Conservation (phyloP, 1,140 invertebrate species). For the Caenorhabditis inopinata region DNA sequence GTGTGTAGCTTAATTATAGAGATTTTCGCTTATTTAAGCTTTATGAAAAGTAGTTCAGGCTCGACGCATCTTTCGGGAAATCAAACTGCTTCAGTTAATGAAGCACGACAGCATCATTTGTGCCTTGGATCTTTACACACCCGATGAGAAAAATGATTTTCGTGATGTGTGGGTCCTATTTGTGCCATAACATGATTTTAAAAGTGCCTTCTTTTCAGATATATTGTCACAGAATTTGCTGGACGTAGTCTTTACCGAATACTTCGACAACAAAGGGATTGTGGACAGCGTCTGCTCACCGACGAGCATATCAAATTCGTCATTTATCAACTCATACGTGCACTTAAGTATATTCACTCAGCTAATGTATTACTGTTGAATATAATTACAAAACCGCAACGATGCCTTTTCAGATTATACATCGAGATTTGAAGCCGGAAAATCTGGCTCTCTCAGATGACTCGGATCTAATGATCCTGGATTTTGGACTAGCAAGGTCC, state of each 20-base stretch:
- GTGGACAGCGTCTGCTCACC: constrained; percentile 46
- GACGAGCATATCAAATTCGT: constrained; percentile 62
- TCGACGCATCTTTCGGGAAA: constrained; percentile 60
- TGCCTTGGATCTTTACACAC: constrained; percentile 63
- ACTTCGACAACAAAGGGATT: constrained; percentile 53
- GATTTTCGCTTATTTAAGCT: no score
- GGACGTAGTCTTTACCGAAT: constrained; percentile 56
- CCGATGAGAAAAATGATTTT: constrained; percentile 53
- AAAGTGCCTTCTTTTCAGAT: constrained; percentile 47
- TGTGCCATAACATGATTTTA: neutral
- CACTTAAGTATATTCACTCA: constrained; percentile 64
- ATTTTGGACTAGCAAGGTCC: constrained; percentile 62
- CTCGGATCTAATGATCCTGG: constrained; percentile 62
- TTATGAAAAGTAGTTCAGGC: constrained; percentile 49
- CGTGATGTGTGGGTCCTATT: constrained; percentile 58
- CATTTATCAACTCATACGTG: constrained; percentile 61
- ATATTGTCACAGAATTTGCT: constrained; percentile 63
- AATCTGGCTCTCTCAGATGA: constrained; percentile 58
- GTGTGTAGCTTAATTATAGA: no score
- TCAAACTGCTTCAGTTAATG: constrained; percentile 62
- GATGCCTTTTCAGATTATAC: constrained; percentile 57
- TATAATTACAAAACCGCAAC: constrained; percentile 1
- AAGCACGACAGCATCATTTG: constrained; percentile 63
- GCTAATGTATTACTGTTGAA: constrained; percentile 55
- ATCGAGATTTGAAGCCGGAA: constrained; percentile 60